phyloP scores from a whole-genome alignment of 2,888 invertebrate species.

The Girardia tigrina region DNA sequence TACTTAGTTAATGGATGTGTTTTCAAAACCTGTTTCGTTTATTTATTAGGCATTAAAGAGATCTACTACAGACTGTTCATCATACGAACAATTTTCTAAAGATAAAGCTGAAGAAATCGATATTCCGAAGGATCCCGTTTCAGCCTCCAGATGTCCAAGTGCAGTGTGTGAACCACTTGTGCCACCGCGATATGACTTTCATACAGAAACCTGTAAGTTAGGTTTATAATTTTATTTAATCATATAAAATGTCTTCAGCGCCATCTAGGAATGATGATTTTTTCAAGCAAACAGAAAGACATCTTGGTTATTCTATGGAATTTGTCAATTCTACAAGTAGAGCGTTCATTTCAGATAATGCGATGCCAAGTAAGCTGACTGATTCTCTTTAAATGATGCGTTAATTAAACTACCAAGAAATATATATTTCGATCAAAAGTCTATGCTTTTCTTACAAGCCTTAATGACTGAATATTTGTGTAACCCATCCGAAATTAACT shows the following conservation, averaged over 20 bases:
- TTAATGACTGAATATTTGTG: no score
- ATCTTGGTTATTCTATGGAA: conserved; percentile 9
- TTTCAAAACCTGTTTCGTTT: no score
- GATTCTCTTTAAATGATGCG: background rate
- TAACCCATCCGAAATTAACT: background rate
- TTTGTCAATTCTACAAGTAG: conserved; percentile 5
- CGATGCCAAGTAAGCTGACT: background rate
- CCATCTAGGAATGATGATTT: background rate
- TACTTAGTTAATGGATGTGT: no score
- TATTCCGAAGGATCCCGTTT: background rate
- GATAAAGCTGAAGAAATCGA: background rate
- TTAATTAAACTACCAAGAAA: no score
- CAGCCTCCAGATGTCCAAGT: conserved; percentile 11
- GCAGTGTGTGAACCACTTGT: conserved; percentile 12
- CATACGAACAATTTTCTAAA: background rate
- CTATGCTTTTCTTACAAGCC: no score
- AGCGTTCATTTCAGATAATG: conserved; percentile 12
- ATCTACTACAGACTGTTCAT: background rate
- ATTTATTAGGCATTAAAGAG: background rate
- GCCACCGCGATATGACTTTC: background rate
- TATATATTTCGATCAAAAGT: no score
- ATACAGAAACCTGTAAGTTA: background rate
- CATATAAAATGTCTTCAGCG: background rate
- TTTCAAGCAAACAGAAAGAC: background rate
- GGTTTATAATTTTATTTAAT: background rate